These are phyloP conservation scores for Labeo calbasu DNA, from an alignment of 2,797 vertebrate species.

Conservation along the genomic window DNA sequence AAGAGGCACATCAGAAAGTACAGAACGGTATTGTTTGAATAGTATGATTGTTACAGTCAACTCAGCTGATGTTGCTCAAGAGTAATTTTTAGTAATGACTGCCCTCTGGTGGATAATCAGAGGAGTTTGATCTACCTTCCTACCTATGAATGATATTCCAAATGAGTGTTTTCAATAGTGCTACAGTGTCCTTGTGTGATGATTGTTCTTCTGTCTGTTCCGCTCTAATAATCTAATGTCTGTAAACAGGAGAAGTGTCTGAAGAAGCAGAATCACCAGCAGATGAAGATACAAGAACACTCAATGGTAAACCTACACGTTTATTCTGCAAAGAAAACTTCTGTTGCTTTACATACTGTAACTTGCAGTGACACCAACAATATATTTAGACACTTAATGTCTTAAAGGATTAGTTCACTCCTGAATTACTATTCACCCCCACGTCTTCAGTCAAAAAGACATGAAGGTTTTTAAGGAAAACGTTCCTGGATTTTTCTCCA, in stretches of 20 bases:
- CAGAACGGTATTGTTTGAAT: constrained; percentile 79
- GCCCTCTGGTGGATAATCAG: constrained; percentile 21
- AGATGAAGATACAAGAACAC: constrained; percentile 64
- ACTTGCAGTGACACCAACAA: neutral
- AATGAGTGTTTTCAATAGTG: neutral
- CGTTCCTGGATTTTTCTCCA: no score
- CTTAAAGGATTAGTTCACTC: no score
- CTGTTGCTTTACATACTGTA: neutral
- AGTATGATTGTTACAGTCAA: neutral
- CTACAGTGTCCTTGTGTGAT: neutral
- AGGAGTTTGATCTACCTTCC: neutral
- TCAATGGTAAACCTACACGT: constrained; percentile 63
- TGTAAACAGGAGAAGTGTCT: constrained; percentile 72
- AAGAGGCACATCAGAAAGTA: constrained; percentile 55
- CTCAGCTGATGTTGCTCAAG: neutral
- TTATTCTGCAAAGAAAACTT: neutral
- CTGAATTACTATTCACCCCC: no score
- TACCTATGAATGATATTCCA: neutral
- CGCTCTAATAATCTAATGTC: neutral
- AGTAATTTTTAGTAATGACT: neutral
- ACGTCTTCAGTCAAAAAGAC: no score
- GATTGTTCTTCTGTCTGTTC: neutral
- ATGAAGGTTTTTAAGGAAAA: no score
- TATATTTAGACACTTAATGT: neutral
- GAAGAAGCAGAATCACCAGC: constrained; percentile 70